phyloP scores from a whole-genome alignment of 1,140 invertebrate species.

The Hylaeus anthracinus region DNA sequence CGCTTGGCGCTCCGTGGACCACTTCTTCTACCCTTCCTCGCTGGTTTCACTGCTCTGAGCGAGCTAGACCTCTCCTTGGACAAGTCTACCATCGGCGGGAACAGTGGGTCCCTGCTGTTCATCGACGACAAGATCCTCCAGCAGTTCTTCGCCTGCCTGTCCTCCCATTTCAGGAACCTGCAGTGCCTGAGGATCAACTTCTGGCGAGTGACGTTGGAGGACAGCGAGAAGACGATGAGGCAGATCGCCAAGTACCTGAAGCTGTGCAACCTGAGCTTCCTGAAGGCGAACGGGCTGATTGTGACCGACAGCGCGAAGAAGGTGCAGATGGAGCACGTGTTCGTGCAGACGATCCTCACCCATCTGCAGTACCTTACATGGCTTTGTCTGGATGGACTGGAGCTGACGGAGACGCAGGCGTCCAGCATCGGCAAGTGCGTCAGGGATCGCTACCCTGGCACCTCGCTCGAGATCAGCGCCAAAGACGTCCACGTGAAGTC shows the following conservation, averaged over 20 bases:
- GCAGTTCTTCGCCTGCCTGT: conserved; percentile 77
- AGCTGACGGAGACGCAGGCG: conserved; percentile 74
- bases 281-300: conserved; percentile 73
- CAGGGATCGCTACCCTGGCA: conserved; percentile 76
- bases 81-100: conserved; percentile 74
- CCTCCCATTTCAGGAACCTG: conserved; percentile 74
- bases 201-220: conserved; percentile 78
- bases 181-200: conserved; percentile 78
- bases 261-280: conserved; percentile 74
- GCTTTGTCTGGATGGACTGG: conserved; percentile 77
- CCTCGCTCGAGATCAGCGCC: conserved; percentile 76
- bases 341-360: conserved; percentile 75
- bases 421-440: conserved; percentile 77
- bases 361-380: conserved; percentile 77
- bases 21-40: conserved; percentile 79
- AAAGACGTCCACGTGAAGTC: conserved; percentile 76
- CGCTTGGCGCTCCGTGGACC: conserved; percentile 79
- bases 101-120: conserved; percentile 72
- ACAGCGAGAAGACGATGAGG: conserved; percentile 76
- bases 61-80: conserved; percentile 81
- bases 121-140: conserved; percentile 79
- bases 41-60: conserved; percentile 79
- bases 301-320: conserved; percentile 76
- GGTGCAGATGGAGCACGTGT: conserved; percentile 75
- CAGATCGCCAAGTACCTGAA: conserved; percentile 77